These are phyloP conservation scores for Diaperis boleti DNA, from an alignment of 2,888 invertebrate species.

Conservation along the genomic window DNA sequence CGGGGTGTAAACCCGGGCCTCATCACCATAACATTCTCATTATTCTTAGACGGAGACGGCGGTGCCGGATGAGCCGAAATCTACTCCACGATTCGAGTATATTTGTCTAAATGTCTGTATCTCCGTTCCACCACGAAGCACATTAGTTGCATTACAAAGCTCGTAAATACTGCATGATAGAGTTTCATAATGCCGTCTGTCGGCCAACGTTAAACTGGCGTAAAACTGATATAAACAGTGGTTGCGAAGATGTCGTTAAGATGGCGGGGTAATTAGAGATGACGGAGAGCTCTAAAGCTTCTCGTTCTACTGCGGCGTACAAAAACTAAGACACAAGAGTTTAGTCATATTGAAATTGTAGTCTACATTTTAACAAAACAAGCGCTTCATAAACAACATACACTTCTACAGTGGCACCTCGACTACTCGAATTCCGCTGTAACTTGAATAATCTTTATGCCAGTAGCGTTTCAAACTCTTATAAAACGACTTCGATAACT, in stretches of 20 bases:
- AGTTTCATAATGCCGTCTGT: conserved; percentile 50
- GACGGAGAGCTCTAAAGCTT: neutral
- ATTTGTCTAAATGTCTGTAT: conserved; percentile 59
- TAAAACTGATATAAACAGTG: conserved; percentile 54
- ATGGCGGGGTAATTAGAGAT: neutral
- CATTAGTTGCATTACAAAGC: conserved; percentile 57
- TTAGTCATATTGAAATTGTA: no score
- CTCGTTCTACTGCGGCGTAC: no score
- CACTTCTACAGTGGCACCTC: no score
- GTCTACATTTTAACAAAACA: no score
- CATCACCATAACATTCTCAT: conserved; percentile 67
- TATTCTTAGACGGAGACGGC: conserved; percentile 59
- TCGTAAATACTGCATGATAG: conserved; percentile 55
- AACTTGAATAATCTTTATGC: no score
- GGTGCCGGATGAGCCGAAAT: conserved; percentile 56
- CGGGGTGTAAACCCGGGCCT: conserved; percentile 61
- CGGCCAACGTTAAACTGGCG: conserved; percentile 48
- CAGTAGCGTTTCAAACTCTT: no score
- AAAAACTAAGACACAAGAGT: no score
- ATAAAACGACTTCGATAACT: no score
- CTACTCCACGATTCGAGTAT: conserved; percentile 56
- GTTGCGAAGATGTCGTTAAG: conserved; percentile 16
- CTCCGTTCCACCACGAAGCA: conserved; percentile 56
- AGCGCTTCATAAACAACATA: no score
- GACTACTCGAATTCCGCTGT: no score